A percentile compares a stretch with the other conserved stretches of the same genome.
phyloP scores from a whole-genome alignment of 2,113 vertebrate genomes.

The Scortum barcoo region DNA sequence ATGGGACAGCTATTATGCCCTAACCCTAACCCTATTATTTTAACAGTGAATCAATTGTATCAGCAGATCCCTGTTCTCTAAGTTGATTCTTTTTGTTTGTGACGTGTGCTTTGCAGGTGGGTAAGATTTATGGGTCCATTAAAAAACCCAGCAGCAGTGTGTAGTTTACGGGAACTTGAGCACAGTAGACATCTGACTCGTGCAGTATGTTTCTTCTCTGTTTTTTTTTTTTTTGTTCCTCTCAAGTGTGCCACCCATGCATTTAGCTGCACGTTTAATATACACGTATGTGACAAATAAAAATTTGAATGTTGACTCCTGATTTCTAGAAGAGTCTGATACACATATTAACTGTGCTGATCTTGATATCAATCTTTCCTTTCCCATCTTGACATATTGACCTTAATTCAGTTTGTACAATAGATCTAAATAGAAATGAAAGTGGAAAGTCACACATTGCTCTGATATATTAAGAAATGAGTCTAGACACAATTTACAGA shows the following conservation, averaged over 20 bases:
- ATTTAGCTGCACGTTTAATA: background rate
- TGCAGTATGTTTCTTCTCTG: background rate
- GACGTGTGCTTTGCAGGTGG: too few species aligned
- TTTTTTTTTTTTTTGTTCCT: background rate
- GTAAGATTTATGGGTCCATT: background rate
- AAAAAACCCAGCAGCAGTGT: background rate
- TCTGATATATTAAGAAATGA: background rate
- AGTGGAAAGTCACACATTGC: background rate
- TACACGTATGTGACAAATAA: background rate
- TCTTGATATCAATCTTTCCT: background rate
- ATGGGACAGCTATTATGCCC: background rate
- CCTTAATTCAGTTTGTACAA: background rate
- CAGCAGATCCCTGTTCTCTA: background rate
- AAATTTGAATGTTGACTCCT: background rate
- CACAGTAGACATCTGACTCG: background rate
- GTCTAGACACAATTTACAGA: background rate
- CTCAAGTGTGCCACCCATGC: fast-evolving
- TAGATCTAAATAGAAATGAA: background rate
- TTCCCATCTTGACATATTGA: background rate
- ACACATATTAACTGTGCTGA: background rate
- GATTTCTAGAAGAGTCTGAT: background rate
- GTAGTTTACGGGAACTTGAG: background rate
- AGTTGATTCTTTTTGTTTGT: background rate
- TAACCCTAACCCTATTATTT: too few species aligned
- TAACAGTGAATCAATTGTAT: background rate